Percentiles rank a stretch among this genome's conserved stretches.
These are phyloP conservation scores for Zaprionus inermis DNA, from an alignment of 1,140 invertebrate species.

Conservation along the genomic window DNA sequence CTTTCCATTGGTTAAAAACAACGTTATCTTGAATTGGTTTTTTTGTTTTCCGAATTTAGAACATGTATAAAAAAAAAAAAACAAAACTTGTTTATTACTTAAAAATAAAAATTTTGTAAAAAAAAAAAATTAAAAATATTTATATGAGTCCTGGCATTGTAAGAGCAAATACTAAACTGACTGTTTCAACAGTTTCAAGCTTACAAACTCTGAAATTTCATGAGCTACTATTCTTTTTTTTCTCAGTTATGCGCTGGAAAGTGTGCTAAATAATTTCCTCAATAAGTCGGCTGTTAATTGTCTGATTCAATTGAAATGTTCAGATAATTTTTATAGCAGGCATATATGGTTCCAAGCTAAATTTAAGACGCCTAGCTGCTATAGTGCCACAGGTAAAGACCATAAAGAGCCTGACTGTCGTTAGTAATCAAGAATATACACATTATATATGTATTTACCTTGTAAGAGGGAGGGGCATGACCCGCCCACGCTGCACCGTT, in stretches of 20 bases:
- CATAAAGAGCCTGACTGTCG: background rate
- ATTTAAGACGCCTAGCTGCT: background rate
- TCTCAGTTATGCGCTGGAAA: background rate
- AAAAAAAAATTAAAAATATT: background rate
- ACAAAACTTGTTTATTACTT: background rate
- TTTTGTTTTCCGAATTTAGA: background rate
- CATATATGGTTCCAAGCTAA: background rate
- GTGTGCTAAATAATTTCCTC: background rate
- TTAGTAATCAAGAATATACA: background rate
- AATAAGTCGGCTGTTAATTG: background rate
- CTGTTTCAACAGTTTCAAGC: background rate
- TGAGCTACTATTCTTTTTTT: background rate
- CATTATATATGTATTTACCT: background rate
- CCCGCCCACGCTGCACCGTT: background rate
- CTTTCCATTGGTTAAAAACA: background rate
- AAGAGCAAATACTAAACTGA: background rate
- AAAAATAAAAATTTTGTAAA: background rate
- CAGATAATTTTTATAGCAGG: no score
- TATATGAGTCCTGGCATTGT: background rate
- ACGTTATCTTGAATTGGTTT: background rate
- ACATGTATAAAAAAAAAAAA: background rate
- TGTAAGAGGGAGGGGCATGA: background rate
- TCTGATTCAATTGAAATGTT: no score
- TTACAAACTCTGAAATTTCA: background rate
- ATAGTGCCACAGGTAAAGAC: background rate